A percentile compares a stretch with the other conserved stretches of the same genome.
phyloP scores from a whole-genome alignment of 2,113 vertebrate species.

The Vidua chalybeata region DNA sequence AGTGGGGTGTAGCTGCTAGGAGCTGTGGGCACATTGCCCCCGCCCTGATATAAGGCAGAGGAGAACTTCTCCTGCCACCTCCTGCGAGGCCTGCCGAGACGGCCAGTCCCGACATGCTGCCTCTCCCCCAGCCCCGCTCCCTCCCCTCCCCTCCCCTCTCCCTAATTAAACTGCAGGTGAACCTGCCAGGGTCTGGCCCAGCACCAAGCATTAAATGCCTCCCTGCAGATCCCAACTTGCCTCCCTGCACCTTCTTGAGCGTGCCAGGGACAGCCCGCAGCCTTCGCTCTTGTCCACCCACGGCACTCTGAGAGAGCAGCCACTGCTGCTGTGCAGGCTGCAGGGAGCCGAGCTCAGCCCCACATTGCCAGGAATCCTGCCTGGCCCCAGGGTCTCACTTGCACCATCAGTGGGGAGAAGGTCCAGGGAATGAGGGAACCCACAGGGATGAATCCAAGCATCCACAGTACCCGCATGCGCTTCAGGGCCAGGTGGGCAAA shows the following conservation, averaged over 20 bases:
- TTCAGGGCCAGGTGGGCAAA: background rate
- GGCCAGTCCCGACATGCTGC: constrained; percentile 52
- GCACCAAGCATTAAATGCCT: constrained; percentile 57
- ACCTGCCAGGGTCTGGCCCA: constrained; percentile 73
- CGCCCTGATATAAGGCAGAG: background rate
- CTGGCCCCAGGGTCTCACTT: background rate
- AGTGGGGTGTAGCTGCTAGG: background rate
- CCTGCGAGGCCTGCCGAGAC: background rate
- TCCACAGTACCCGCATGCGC: background rate
- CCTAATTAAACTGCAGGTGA: constrained; percentile 77
- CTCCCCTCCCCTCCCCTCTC: constrained; percentile 47
- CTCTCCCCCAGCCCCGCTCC: constrained; percentile 49
- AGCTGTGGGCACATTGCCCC: background rate
- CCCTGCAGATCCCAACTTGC: constrained; percentile 76
- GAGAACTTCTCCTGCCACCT: constrained; percentile 3
- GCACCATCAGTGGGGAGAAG: background rate
- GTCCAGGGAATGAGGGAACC: background rate
- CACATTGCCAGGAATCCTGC: fast-evolving
- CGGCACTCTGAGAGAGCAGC: background rate
- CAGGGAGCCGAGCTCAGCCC: background rate
- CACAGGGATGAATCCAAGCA: background rate
- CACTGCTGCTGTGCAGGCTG: background rate
- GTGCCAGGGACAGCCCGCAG: constrained; percentile 44
- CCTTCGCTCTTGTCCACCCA: background rate
- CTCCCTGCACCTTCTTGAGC: constrained; percentile 49